Percentiles rank a stretch among this genome's conserved stretches.
These are phyloP conservation scores for Ruditapes philippinarum DNA, from an alignment of 1,140 invertebrate species.

Conservation along the genomic window DNA sequence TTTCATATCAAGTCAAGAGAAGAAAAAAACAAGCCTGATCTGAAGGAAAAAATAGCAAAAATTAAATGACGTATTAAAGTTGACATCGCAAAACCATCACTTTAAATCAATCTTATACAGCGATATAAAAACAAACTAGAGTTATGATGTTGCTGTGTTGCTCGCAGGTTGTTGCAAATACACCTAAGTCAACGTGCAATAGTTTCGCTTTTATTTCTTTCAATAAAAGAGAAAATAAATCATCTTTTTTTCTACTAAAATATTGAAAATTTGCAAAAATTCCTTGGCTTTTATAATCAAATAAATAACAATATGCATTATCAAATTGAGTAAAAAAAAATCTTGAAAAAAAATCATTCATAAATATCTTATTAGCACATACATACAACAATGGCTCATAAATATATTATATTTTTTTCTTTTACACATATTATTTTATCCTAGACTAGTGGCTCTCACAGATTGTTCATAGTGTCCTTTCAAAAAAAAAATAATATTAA, in stretches of 20 bases:
- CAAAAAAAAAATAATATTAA: too few relatives aligned
- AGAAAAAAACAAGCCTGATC: not conserved
- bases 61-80: not conserved
- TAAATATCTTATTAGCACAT: not conserved
- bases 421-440: not conserved
- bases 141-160: too few relatives aligned
- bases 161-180: too few relatives aligned
- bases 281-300: too few relatives aligned
- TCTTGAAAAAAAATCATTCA: not conserved
- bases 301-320: conserved; percentile 1
- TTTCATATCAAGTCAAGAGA: not conserved
- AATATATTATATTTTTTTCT: not conserved
- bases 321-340: not conserved
- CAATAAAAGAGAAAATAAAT: not conserved
- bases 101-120: conserved; percentile 3
- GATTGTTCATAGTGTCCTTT: too few relatives aligned
- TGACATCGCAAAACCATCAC: not conserved
- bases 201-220: not conserved
- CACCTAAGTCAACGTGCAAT: too few relatives aligned
- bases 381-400: not conserved
- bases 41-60: not conserved
- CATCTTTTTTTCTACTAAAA: too few relatives aligned
- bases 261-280: too few relatives aligned
- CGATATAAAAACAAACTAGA: not conserved
- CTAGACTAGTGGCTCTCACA: not conserved